Evolutionary conservation across 2,888 invertebrate genomes (phyloP).

Genomic region (Beris morrisii): DNA sequence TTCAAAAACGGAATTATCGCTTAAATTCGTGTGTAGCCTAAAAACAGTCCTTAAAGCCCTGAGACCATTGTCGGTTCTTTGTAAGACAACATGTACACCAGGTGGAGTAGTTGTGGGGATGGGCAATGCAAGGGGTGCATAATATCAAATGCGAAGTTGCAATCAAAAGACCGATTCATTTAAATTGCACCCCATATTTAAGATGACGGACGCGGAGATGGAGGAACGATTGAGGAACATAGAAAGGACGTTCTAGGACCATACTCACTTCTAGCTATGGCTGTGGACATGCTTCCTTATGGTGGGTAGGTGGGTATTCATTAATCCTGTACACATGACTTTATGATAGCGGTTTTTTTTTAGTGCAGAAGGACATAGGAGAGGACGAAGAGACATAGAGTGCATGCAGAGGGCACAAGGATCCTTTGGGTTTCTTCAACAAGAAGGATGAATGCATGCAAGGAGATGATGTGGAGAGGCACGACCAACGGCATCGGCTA

Average conservation of each 20-base stretch:
- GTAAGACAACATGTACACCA: neutral
- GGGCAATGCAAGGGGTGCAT: constrained; percentile 2
- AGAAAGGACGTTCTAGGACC: constrained; percentile 21
- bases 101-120: neutral
- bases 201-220: constrained; percentile 2
- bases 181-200: constrained; percentile 36
- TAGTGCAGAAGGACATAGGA: constrained; percentile 16
- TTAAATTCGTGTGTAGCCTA: no score
- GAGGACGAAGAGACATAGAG: constrained; percentile 23
- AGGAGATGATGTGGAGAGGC: constrained; percentile 12
- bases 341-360: constrained; percentile 41
- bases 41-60: no score
- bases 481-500: constrained; percentile 31
- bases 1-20: no score
- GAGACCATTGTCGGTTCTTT: no score
- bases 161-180: constrained; percentile 40
- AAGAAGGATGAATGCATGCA: constrained; percentile 9
- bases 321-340: constrained; percentile 45
- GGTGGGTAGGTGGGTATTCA: constrained; percentile 42
- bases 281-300: constrained; percentile 13
- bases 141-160: constrained; percentile 33
- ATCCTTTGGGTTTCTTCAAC: constrained; percentile 28
- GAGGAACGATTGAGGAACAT: neutral
- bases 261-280: constrained; percentile 7
- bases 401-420: constrained; percentile 19